Base-by-base conservation (phyloP, 1,140 invertebrate species). In the Drosophila bocki region DNA sequence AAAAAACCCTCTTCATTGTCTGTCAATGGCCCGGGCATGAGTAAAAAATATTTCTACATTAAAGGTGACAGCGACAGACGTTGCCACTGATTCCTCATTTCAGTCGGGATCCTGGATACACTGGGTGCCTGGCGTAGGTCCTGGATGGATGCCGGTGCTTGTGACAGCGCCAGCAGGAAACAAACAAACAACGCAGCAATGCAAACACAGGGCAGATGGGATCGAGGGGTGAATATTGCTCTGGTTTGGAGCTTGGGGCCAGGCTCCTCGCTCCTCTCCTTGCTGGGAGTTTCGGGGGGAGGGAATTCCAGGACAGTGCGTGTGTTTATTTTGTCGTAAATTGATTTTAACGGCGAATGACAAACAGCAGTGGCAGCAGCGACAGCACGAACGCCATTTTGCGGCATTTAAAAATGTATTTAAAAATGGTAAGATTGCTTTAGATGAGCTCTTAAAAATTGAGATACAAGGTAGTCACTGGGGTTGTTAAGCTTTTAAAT, bases 271-370 rank as follows among this genome's bases (percentile, higher is more conserved):
- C 11, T 32, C 26, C 9, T 32, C 11, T 32, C 26, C 9, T 32
- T 17, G 17, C 9, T 8, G 17, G 32, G 56, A n/a, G 41, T 35
- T 51, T 11, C 15, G 15, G 35, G 41, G 42, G 15, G 54, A 29
- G 45, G 42, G 76, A 69, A 51, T 60, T 60, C 45, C 80, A 61
- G 77, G 47, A 75, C 85, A 78, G 67, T 88, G 81, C 75, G 85
- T 90, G 85, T 90, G 81, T 90, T 90, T 90, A 90, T 85, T 90
- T 90, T 90, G 85, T 79, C 85, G 85, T 85, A 90, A 90, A 90
- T 90, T 90, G 86, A 90, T 90, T 90, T 90, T 90, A 90, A 90
- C 86, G 61, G 86, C 82, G 81, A 90, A 85, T 90, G 85, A 90
- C 85, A 84, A 85, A 82, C 80, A 87, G 63, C 82, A 79, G 41